Base-by-base conservation (phyloP, 2,888 invertebrate species). In the Coremacera marginata region DNA sequence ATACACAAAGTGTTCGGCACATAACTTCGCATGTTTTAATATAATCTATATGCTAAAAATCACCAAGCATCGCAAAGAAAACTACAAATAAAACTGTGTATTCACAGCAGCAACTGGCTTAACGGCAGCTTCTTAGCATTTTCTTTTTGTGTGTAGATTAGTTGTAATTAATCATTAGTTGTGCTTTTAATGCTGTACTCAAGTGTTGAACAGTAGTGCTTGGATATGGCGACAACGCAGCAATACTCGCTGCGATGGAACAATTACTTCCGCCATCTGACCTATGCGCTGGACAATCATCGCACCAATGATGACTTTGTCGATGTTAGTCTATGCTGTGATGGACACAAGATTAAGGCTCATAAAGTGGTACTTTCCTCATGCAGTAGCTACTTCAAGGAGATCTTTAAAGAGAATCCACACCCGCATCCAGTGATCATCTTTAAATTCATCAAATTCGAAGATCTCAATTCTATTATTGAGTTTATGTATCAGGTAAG, bases 201-300 rank as follows among this genome's bases (percentile, higher is more conserved):
- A 31, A 63, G 2, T 4, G 5, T 8, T 31, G 31, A 16, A 11
- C 63, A 63, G 16, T 63, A 63, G 63, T 44, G 49, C 9, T 60
- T 60, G 22, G 78, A 57, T 70, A 92, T 92, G 92, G 91, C 91
- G 83, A 90, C 93, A 89, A 93, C 93, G 87, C 94, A 95, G 88
- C 95, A 95, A 87, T 96, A 95, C 90, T 95, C 95, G 81, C 90
- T 96, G 83, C 93, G 95, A 82, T 96, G 96, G 96, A 95, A 95
- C 89, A 95, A 95, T 90, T 95, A 96, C 88, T 92, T 94, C 86
- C 92, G 92, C 85, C 94, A 94, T 89, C 93, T 96, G 85, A 94
- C 94, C 81, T 94, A 93, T 88, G 95, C 95, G 63, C 94, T 96
- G 86, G 95, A 95, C 88, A 92, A 93, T 81, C 91, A 96, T 81